Percentiles rank a stretch among this genome's conserved stretches.
Evolutionary conservation across 2,888 invertebrate species (phyloP).

Genomic region (Eupelmus urozonus): DNA sequence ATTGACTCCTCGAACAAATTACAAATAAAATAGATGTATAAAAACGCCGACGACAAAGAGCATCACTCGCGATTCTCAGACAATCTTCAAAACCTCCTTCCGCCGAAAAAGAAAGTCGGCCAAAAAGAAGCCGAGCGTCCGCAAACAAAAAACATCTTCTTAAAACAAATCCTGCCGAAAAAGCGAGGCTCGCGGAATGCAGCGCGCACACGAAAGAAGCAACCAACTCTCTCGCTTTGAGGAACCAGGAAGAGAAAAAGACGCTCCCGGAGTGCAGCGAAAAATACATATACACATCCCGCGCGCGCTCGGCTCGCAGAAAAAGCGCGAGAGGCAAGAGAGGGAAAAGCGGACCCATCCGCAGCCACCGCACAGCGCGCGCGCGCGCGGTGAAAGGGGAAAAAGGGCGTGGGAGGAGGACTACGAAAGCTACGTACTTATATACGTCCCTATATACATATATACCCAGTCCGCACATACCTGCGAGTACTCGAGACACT

Average conservation of each 20-base stretch:
- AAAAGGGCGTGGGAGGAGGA: slow-evolving; percentile 32
- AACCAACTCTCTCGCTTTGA: neutral
- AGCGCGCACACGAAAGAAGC: neutral
- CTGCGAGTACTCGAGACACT: neutral
- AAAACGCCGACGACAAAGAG: too few species aligned
- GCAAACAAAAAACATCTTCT: too few species aligned
- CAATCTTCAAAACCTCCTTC: too few species aligned
- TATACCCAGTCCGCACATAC: neutral
- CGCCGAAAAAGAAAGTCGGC: too few species aligned
- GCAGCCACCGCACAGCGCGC: neutral
- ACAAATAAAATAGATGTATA: too few species aligned
- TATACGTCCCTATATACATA: too few species aligned
- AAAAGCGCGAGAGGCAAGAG: neutral
- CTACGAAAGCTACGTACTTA: neutral
- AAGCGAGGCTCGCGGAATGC: neutral
- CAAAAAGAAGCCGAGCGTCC: too few species aligned
- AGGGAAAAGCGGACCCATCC: neutral
- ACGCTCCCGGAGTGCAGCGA: neutral
- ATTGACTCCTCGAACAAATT: too few species aligned
- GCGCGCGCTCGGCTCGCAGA: too few species aligned
- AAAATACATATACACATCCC: too few species aligned
- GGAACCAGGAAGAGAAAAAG: slow-evolving; percentile 17
- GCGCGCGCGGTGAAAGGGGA: neutral
- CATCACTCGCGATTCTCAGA: too few species aligned
- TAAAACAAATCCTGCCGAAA: too few species aligned